Evolutionary conservation across 2,797 vertebrate species (phyloP).

Genomic region (Hozukius guyotensis): DNA sequence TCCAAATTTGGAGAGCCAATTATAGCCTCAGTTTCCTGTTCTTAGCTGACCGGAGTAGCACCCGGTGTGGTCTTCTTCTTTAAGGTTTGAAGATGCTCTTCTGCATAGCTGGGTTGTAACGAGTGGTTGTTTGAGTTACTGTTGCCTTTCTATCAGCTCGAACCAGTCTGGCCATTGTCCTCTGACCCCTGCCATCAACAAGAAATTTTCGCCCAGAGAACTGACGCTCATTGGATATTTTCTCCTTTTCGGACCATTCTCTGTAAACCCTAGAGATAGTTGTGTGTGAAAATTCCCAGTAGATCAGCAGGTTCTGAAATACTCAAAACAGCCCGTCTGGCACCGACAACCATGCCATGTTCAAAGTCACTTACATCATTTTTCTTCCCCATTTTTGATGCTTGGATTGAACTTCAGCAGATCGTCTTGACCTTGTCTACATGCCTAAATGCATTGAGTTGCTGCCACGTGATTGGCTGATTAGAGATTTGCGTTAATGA

Average conservation of each 20-base stretch:
- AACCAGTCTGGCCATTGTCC: background rate
- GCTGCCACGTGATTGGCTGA: no score
- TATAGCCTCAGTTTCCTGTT: background rate
- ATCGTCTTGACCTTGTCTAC: background rate
- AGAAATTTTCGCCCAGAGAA: background rate
- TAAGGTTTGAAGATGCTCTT: no score
- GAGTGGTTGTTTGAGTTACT: background rate
- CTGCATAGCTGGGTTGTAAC: background rate
- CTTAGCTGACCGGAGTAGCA: no score
- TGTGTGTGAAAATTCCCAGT: no score
- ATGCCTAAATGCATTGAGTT: background rate
- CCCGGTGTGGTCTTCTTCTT: no score
- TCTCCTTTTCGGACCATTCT: no score
- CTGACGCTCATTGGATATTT: background rate
- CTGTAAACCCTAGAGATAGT: no score
- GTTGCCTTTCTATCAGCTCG: background rate
- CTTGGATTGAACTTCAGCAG: background rate
- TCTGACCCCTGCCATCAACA: background rate
- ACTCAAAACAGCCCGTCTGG: background rate
- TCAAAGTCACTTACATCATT: background rate
- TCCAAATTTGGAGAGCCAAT: background rate
- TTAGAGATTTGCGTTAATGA: background rate
- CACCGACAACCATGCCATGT: background rate
- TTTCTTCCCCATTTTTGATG: background rate
- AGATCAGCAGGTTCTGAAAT: background rate